phyloP scores from a whole-genome alignment of 2,797 vertebrate species.

The Acanthopagrus latus region DNA sequence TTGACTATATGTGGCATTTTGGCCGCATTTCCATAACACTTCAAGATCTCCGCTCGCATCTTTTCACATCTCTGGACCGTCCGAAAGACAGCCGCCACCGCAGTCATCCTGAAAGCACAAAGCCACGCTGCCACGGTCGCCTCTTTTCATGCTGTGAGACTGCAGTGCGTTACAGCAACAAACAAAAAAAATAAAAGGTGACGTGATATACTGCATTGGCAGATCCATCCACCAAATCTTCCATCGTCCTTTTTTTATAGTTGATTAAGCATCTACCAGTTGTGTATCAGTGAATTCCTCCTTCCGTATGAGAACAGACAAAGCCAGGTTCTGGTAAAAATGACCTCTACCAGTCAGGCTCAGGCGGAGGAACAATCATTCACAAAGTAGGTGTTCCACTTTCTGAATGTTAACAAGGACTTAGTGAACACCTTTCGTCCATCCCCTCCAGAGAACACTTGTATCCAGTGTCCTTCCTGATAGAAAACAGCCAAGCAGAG shows the following conservation, averaged over 20 bases:
- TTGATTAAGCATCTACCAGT: constrained; percentile 27
- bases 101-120: constrained; percentile 13
- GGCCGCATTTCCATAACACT: constrained; percentile 41
- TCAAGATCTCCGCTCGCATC: background rate
- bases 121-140: background rate
- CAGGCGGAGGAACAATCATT: background rate
- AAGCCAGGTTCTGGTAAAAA: constrained; percentile 22
- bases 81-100: constrained; percentile 17
- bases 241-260: constrained; percentile 24
- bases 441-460: background rate
- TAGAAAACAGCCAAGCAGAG: constrained; percentile 7
- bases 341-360: background rate
- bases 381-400: constrained; percentile 6
- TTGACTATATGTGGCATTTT: constrained; percentile 43
- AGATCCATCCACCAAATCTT: constrained; percentile 17
- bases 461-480: background rate
- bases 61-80: constrained; percentile 11
- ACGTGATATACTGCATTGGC: constrained; percentile 21
- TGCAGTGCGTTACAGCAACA: constrained; percentile 28
- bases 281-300: constrained; percentile 30
- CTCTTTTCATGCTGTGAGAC: constrained; percentile 25
- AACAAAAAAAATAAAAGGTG: background rate
- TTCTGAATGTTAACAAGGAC: constrained; percentile 17
- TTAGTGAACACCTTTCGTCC: background rate
- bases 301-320: constrained; percentile 18